These are phyloP conservation scores for Paramormyrops kingsleyae DNA, from an alignment of 2,113 vertebrate species.

Conservation along the genomic window DNA sequence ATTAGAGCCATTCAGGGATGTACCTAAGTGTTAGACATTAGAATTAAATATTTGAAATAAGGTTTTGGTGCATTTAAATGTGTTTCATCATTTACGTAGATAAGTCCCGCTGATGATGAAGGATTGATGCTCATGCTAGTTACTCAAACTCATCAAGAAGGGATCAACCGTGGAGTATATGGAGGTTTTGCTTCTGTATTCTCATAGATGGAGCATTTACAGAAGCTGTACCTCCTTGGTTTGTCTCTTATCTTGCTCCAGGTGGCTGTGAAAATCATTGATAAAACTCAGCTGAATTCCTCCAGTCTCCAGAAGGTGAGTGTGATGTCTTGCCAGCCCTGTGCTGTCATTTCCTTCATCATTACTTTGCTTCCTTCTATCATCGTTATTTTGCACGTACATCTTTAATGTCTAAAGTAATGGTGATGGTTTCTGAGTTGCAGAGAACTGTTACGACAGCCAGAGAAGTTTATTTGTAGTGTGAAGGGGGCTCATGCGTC, in stretches of 20 bases:
- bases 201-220: neutral
- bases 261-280: constrained; percentile 25
- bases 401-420: neutral
- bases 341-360: neutral
- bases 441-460: neutral
- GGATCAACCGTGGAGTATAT: neutral
- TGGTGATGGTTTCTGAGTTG: neutral
- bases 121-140: neutral
- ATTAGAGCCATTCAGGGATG: neutral
- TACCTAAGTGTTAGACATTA: neutral
- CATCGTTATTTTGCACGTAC: neutral
- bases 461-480: neutral
- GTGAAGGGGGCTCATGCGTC: neutral
- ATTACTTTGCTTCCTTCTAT: neutral
- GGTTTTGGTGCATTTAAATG: neutral
- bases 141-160: neutral
- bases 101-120: neutral
- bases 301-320: constrained; percentile 31
- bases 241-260: constrained; percentile 17
- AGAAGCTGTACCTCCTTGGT: neutral
- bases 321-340: neutral
- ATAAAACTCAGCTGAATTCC: constrained; percentile 26
- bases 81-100: neutral
- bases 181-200: neutral
- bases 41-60: neutral